Conservation (phyloP, 2,113 vertebrate species). For the Myotis lucifugus region DNA sequence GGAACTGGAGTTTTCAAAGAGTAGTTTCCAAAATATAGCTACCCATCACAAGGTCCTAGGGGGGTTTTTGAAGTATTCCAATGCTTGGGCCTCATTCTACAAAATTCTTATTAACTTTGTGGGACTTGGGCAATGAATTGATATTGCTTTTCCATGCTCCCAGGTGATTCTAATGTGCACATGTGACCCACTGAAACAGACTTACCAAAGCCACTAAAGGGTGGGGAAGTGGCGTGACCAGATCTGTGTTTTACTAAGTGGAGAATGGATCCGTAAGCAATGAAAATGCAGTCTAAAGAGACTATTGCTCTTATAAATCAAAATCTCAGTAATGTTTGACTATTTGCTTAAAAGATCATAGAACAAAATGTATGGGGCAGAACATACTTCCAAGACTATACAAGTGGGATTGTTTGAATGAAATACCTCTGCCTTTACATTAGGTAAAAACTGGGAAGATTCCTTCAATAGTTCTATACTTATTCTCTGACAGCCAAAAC, state of each 20-base stretch:
- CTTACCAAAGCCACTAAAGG: background rate
- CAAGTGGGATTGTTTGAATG: constrained; percentile 5
- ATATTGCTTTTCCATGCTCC: background rate
- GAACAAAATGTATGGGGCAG: constrained; percentile 9
- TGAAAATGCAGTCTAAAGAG: background rate
- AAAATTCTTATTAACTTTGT: background rate
- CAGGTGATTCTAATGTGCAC: background rate
- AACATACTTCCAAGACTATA: background rate
- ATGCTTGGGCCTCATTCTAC: background rate
- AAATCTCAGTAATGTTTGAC: background rate
- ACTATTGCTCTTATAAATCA: background rate
- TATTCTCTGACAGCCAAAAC: background rate
- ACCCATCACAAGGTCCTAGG: background rate
- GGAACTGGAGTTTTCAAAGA: background rate
- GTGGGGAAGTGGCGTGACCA: background rate
- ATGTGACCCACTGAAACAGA: background rate
- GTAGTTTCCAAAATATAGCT: background rate
- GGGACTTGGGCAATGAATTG: background rate
- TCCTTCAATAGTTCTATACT: background rate
- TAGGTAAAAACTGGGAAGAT: constrained; percentile 26
- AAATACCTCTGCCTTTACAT: constrained; percentile 33
- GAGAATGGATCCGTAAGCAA: background rate
- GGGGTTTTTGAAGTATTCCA: background rate
- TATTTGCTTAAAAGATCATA: background rate
- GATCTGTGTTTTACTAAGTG: background rate